A percentile compares a stretch with the other conserved stretches of the same genome.
Evolutionary conservation across 92 coral and sea anemone genomes (phyloP).

Genomic region (Zoanthus gigantus): DNA sequence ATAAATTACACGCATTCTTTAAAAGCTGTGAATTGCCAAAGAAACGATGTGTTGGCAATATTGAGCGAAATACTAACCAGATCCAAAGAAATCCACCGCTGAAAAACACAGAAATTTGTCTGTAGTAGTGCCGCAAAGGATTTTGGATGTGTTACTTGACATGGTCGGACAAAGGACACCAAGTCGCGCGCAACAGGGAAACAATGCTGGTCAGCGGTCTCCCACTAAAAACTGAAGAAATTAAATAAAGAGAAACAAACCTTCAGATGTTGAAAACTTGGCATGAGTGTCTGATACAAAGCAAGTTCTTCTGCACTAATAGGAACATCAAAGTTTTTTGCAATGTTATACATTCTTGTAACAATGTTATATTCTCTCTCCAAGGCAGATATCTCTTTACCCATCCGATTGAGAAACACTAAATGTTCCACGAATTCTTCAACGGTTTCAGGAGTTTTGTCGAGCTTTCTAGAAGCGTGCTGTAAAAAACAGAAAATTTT

Average conservation of each 20-base stretch:
- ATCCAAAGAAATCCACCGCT: too few species aligned
- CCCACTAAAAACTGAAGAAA: not conserved
- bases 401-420: conserved; percentile 84
- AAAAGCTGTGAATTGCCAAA: too few species aligned
- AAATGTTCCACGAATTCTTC: conserved; percentile 97
- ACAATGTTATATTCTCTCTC: conserved; percentile 85
- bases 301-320: conserved; percentile 92
- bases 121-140: too few species aligned
- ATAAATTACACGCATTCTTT: too few species aligned
- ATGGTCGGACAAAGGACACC: too few species aligned
- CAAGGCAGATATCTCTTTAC: conserved; percentile 74
- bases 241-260: conserved; percentile 31
- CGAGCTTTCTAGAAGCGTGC: conserved; percentile 89
- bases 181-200: not conserved
- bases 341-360: conserved; percentile 83
- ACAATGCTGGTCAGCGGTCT: not conserved
- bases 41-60: too few species aligned
- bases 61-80: too few species aligned
- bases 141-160: too few species aligned
- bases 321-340: conserved; percentile 81
- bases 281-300: conserved; percentile 90
- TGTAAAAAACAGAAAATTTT: conserved; percentile 22
- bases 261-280: conserved; percentile 96
- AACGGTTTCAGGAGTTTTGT: conserved; percentile 83
- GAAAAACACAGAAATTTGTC: too few species aligned